phyloP scores from a whole-genome alignment of 2,888 invertebrate genomes.

The Cybosia mesomella region DNA sequence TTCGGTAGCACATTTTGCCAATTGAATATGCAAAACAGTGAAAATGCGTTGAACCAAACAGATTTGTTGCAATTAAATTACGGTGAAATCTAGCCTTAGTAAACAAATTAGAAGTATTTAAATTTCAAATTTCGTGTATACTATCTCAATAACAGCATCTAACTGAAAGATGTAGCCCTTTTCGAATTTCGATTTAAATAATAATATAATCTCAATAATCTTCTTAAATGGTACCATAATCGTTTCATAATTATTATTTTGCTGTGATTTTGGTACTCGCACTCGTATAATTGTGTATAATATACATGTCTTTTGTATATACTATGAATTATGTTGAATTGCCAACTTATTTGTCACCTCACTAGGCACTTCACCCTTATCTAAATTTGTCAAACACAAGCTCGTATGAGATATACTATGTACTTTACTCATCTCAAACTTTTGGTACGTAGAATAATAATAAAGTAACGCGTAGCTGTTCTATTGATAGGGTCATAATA shows the following conservation, averaged over 20 bases:
- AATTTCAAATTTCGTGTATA: too few relatives aligned
- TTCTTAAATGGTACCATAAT: neutral
- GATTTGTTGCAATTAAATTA: too few relatives aligned
- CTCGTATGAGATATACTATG: slow-evolving; percentile 28
- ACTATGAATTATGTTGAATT: slow-evolving; percentile 4
- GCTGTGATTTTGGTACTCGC: neutral
- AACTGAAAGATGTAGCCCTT: too few relatives aligned
- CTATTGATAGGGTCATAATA: slow-evolving; percentile 9
- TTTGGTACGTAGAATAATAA: slow-evolving; percentile 16
- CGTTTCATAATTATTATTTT: neutral
- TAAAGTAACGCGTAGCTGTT: slow-evolving; percentile 12
- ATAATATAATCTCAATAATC: too few relatives aligned
- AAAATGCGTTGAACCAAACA: too few relatives aligned
- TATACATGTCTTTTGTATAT: neutral
- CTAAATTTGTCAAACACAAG: slow-evolving; percentile 34
- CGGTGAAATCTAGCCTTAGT: too few relatives aligned
- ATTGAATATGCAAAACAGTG: too few relatives aligned
- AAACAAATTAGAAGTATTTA: too few relatives aligned
- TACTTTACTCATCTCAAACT: slow-evolving; percentile 34
- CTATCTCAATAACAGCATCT: too few relatives aligned
- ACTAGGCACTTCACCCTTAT: slow-evolving; percentile 18
- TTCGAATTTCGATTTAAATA: neutral
- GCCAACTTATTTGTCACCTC: slow-evolving; percentile 22
- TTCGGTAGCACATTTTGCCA: too few relatives aligned
- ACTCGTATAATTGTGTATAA: neutral